These are phyloP conservation scores for Ariopsis seemanni DNA, from an alignment of 2,113 vertebrate genomes.

Conservation along the genomic window DNA sequence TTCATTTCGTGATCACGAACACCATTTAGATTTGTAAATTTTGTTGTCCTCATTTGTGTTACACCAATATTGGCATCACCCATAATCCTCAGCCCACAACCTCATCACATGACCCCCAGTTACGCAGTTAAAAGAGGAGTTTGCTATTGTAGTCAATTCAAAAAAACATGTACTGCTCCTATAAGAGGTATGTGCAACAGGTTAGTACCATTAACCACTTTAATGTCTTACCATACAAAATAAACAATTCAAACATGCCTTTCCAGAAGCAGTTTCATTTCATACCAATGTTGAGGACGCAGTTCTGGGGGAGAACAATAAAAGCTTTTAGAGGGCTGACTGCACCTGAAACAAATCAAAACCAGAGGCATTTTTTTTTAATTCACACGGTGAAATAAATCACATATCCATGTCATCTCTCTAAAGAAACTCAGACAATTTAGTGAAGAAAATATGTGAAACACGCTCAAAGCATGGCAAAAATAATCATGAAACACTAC, in stretches of 20 bases:
- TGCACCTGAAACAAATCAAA: background rate
- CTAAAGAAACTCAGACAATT: background rate
- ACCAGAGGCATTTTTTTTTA: background rate
- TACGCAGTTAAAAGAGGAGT: background rate
- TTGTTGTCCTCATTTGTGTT: background rate
- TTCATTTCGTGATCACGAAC: background rate
- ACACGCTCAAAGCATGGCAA: background rate
- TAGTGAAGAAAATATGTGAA: background rate
- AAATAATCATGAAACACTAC: background rate
- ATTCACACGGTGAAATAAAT: background rate
- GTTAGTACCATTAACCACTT: background rate
- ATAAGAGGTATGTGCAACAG: background rate
- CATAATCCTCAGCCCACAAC: background rate
- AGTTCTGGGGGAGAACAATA: background rate
- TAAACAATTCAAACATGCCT: background rate
- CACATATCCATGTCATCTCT: background rate
- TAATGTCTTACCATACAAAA: background rate
- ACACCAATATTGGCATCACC: background rate
- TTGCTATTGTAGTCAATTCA: background rate
- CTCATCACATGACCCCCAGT: background rate
- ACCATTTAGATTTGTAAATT: background rate
- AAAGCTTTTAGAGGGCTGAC: background rate
- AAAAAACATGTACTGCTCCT: background rate
- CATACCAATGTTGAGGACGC: background rate
- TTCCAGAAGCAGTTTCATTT: background rate